Base-by-base conservation (phyloP, 30 jellyfish, hydroid and myxozoan genomes). In the Rhopilema esculentum region DNA sequence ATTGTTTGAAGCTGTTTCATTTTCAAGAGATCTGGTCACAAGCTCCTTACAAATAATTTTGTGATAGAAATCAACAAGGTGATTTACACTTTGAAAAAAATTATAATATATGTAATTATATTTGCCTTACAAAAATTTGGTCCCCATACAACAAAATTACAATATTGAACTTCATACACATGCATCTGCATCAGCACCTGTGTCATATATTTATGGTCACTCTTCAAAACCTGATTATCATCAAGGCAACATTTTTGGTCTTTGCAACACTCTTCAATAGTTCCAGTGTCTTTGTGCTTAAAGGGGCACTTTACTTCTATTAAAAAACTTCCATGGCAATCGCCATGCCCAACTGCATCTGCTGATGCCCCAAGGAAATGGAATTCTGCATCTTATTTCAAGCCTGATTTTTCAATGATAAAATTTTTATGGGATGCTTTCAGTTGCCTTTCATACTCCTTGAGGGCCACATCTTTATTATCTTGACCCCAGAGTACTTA, bases 341-440 rank as follows among this genome's bases (percentile, higher is more conserved):
- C 85, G 40, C 72, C 8, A 17, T 21, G 15, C 49, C 85, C 85
- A 28, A 25, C 31, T 20, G 62, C 85, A 74, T 74, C 74, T 31
- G 74, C 85, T 24, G 85, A 74, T 27, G 71, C 71, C 33, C 85
- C 85, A 74, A 31, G 33, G 40, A 33, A 74, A 74, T 22, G 21
- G 49, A 74, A 74, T 27, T 74, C 72, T 25, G 71, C 32, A 74
- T 74, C 72, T 25, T 15, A 66, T 49, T 66, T 74, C 74, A 74
- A 33, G 24, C 85, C 85, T 18, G 72, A 17, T 49, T 74, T 33
- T 19, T 32, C 25, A 15, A 32, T 74, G 27, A 1, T 16, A 21
- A 74, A 8, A 32, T 74, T 74, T 74, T 74, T 20, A 74, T 74
- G 85, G 74, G n/a, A 24, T 74, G 33, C 24, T 21, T 19, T 31